A percentile compares a stretch with the other conserved stretches of the same genome.
phyloP scores from a whole-genome alignment of 2,797 vertebrate species.

The Octomys mimax region DNA sequence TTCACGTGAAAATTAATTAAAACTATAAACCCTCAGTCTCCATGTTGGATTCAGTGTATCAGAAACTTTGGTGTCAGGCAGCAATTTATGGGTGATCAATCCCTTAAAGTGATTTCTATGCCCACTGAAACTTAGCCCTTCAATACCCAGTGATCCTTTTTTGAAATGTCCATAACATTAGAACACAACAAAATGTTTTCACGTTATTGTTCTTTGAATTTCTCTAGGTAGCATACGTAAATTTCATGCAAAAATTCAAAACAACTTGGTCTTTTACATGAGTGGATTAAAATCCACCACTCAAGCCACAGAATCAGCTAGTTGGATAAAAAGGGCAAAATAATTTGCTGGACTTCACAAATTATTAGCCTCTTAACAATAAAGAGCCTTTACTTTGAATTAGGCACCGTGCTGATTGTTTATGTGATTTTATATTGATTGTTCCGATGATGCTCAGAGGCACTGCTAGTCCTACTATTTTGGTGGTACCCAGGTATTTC shows the following conservation, averaged over 20 bases:
- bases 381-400: not conserved
- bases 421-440: not conserved
- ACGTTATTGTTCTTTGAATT: not conserved
- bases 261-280: not conserved
- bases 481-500: not conserved
- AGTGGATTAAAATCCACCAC: not conserved
- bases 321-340: not conserved
- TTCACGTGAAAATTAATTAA: slow-evolving; percentile 4
- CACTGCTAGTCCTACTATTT: not conserved
- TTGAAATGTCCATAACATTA: not conserved
- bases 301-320: not conserved
- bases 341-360: not conserved
- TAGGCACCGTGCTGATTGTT: not conserved
- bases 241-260: not conserved
- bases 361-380: not conserved
- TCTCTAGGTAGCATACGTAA: not conserved
- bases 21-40: slow-evolving; percentile 5
- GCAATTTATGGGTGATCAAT: not conserved
- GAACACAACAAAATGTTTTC: not conserved
- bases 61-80: not conserved
- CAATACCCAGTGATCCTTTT: not conserved
- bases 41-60: not conserved
- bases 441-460: not conserved
- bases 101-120: not conserved
- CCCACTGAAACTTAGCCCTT: not conserved